Evolutionary conservation across 2,888 invertebrate genomes (phyloP).

Genomic region (Smittia sp.): DNA sequence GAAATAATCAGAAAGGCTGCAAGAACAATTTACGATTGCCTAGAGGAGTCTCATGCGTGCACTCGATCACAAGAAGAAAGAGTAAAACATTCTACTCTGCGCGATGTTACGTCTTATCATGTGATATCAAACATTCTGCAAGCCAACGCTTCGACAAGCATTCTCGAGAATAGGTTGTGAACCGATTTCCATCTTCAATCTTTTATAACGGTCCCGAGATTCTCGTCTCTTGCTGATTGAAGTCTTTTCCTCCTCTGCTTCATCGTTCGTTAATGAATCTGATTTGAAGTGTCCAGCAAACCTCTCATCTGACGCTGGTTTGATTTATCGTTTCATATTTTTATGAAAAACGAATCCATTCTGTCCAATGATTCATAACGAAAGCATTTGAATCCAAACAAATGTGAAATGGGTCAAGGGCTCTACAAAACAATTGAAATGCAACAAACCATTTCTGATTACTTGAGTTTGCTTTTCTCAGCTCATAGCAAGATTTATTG

Average conservation of each 20-base stretch:
- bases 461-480: background rate
- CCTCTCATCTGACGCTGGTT: background rate
- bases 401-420: background rate
- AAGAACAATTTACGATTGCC: too few relatives aligned
- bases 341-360: too few relatives aligned
- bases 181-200: slow-evolving; percentile 16
- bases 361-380: too few relatives aligned
- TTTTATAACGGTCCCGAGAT: background rate
- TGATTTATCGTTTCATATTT: background rate
- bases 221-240: background rate
- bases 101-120: slow-evolving; percentile 9
- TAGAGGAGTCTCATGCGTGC: background rate
- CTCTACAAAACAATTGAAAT: background rate
- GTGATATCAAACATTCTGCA: slow-evolving; percentile 10
- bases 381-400: background rate
- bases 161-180: slow-evolving; percentile 10
- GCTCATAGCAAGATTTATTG: background rate
- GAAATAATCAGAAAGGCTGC: slow-evolving; percentile 1
- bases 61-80: background rate
- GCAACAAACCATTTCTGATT: background rate
- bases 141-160: background rate
- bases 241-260: background rate
- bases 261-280: background rate
- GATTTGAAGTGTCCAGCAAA: background rate
- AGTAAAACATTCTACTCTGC: background rate